Evolutionary conservation across 1,140 invertebrate genomes (phyloP), one percentile per base, ranked within the genome.

Genomic region (Euwallacea fornicatus): DNA sequence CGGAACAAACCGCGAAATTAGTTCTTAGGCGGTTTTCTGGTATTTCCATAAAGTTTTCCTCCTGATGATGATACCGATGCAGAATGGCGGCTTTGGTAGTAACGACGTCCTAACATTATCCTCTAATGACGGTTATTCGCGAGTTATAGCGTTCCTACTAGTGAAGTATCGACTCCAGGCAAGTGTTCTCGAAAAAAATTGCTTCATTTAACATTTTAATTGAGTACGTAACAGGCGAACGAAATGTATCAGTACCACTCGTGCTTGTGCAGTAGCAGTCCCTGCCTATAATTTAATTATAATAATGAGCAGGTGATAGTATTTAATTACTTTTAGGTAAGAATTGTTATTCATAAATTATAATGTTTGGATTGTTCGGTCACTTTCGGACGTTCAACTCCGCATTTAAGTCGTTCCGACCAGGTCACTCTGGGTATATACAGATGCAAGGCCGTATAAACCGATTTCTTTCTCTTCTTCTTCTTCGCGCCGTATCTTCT

Each of bases 301-400:
- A 59, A 72, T 67, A 68, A 72, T 68, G 63, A 65, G 46, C 71
- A 67, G 71, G 64, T 67, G 71, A 71, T 71, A 65, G 44, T 61
- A 72, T 54, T 33, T 68, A 72, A 72, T 67, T 68, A 72, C 64
- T 67, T 71, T 67, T 72, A 66, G 55, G 71, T 63, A 71, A 72
- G 62, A 65, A 72, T 55, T 72, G 64, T 61, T 72, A 72, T 72
- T 72, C 71, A 72, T 72, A 72, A 72, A 72, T 72, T 67, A 72
- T 72, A 68, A 72, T 72, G 71, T 72, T 72, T 61, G 71, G 42
- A 72, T 67, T 72, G 62, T 72, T 72, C 71, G 71, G 71, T 72
- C 71, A 72, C 71, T 63, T 67, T 72, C 62, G 71, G 71, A 56
- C 71, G 60, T 72, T 72, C 71, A 72, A 72, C 71, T 72, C 71